Conservation (phyloP, 2,888 invertebrate genomes). For the Calameuta pallipes region DNA sequence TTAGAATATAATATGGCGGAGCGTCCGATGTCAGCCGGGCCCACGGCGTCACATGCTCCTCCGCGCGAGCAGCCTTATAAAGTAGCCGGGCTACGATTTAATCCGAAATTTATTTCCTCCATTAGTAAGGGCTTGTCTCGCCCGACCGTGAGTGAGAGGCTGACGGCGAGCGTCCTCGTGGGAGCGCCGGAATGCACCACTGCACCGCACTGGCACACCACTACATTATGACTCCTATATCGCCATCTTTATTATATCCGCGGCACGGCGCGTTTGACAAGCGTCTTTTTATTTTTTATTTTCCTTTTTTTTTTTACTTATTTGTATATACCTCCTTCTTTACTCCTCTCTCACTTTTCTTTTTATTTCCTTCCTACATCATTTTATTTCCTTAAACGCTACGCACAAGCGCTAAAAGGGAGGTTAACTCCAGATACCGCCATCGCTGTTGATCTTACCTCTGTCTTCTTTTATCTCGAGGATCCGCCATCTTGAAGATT, state of each 20-base stretch:
- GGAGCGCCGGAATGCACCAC: constrained; percentile 58
- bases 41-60: constrained; percentile 45
- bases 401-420: too few species aligned
- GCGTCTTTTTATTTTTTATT: constrained; percentile 32
- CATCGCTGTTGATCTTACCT: too few species aligned
- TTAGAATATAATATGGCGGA: background rate
- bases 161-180: constrained; percentile 54
- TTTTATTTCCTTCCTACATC: constrained; percentile 5
- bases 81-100: constrained; percentile 66
- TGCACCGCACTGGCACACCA: constrained; percentile 37
- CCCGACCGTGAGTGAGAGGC: constrained; percentile 61
- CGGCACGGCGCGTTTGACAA: constrained; percentile 52
- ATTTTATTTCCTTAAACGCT: background rate
- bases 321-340: constrained; percentile 4
- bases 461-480: too few species aligned
- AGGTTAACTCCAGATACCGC: too few species aligned
- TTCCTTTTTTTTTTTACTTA: constrained; percentile 17
- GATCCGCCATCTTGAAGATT: too few species aligned
- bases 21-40: constrained; percentile 45
- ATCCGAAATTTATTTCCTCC: constrained; percentile 67
- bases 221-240: constrained; percentile 64
- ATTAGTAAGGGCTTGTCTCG: constrained; percentile 66
- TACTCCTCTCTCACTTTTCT: constrained; percentile 22
- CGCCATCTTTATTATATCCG: constrained; percentile 64
- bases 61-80: constrained; percentile 61